Evolutionary conservation across 2,113 vertebrate genomes (phyloP).

Genomic region (Psophia crepitans): DNA sequence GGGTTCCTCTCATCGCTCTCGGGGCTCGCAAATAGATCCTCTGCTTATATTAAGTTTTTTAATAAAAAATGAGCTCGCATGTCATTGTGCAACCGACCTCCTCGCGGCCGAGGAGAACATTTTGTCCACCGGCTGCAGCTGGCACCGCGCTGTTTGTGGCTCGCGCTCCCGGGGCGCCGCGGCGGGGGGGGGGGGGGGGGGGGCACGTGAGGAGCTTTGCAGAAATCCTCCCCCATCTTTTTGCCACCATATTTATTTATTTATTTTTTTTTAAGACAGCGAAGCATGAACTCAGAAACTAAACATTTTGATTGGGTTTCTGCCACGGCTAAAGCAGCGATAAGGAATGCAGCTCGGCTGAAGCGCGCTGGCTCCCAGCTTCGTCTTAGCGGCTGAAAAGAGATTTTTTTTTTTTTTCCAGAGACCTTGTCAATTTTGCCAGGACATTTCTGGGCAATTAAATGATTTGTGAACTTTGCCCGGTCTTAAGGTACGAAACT

Average conservation of each 20-base stretch:
- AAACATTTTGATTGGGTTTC: background rate
- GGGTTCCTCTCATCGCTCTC: accelerated
- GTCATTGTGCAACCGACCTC: background rate
- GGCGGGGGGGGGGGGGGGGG: accelerated
- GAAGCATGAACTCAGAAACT: background rate
- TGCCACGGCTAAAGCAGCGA: background rate
- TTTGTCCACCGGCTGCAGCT: background rate
- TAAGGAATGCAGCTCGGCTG: background rate
- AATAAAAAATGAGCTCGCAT: background rate
- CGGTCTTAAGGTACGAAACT: background rate
- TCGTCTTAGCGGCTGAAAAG: background rate
- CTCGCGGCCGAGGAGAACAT: accelerated
- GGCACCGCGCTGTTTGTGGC: accelerated
- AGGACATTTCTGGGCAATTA: background rate
- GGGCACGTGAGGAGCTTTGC: background rate
- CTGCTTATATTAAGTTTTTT: background rate
- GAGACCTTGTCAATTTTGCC: background rate
- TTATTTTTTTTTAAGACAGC: background rate
- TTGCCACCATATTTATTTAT: background rate
- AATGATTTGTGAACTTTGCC: background rate
- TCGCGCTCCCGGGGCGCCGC: background rate
- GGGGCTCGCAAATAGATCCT: background rate
- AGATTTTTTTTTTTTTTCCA: too few species aligned
- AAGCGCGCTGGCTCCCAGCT: background rate
- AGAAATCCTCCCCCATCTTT: background rate